Evolutionary conservation across 2,888 invertebrate species (phyloP), one percentile per base, ranked within the genome.

Genomic region (Lepidocyrtinus sp.): DNA sequence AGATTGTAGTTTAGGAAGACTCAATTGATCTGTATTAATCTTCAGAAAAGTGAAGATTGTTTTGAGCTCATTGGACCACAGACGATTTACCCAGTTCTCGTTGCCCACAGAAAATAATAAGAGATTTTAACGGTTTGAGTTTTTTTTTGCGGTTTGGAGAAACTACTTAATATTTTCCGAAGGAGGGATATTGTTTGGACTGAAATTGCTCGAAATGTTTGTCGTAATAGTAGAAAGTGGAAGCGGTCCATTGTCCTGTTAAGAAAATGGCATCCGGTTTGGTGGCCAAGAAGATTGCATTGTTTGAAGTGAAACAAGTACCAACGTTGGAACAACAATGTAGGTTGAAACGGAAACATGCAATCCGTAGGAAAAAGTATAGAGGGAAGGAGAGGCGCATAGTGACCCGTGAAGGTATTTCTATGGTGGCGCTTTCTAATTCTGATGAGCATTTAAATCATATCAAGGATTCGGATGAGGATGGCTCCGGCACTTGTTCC

Each of bases 231-330:
- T n/a, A 17, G n/a, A n/a, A 55, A 55, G 7, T 15, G 17, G 17
- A n/a, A 55, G n/a, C 17, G 9, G 55, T 55, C 21, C 61, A 25
- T 64, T n/a, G 22, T 65, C 27, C 19, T 21, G 27, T n/a, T 71
- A 26, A 17, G 19, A 21, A 63, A 22, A 81, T 81, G 81, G 81
- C 81, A 25, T 81, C 81, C 0, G 84, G 85, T 61, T 36, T 76
- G 21, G 85, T 85, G 7, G 84, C 85, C 26, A 84, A 84, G 67
- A 84, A 85, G 78, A 85, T 85, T 80, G 84, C 84, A 17, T 75
- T 84, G 0, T 85, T 85, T 79, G 84, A 85, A 72, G 45, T 72
- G 19, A 73, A 72, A 27, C 73, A 77, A 19, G 5, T 12, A 12
- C 74, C 75, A 63, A 72, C 26, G 22, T 22, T 64, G 21, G 83